Evolutionary conservation across 2,888 invertebrate species (phyloP).

Genomic region (Scaptomyza polygonia): DNA sequence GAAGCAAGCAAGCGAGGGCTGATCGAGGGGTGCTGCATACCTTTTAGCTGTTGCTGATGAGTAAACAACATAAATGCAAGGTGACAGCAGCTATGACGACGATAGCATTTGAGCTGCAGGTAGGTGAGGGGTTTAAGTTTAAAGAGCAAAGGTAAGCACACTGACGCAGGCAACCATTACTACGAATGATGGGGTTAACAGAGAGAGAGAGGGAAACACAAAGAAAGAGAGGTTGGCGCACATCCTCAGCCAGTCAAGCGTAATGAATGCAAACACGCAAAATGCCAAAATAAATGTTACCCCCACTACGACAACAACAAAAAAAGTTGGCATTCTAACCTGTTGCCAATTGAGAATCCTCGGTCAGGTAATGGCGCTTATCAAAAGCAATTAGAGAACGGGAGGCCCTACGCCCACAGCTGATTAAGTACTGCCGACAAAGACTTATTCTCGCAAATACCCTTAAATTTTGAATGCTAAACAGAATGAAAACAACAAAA

Average conservation of each 20-base stretch:
- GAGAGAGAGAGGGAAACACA: neutral
- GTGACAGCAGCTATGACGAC: constrained; percentile 66
- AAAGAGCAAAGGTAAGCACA: constrained; percentile 21
- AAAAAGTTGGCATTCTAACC: constrained; percentile 39
- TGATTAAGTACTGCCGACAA: neutral
- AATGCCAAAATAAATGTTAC: constrained; percentile 48
- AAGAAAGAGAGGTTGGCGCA: neutral
- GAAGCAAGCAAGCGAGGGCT: neutral
- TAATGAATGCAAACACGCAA: constrained; percentile 56
- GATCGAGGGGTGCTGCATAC: constrained; percentile 29
- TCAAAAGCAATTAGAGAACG: constrained; percentile 66
- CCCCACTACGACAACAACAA: constrained; percentile 1
- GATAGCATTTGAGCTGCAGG: constrained; percentile 47
- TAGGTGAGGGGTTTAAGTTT: constrained; percentile 30
- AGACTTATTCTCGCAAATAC: constrained; percentile 10
- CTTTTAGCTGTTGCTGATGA: constrained; percentile 54
- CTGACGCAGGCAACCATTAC: constrained; percentile 26
- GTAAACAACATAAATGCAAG: constrained; percentile 73
- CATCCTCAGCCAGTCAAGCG: constrained; percentile 41
- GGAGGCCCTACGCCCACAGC: constrained; percentile 24
- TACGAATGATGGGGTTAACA: constrained; percentile 14
- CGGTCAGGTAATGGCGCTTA: constrained; percentile 29
- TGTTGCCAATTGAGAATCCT: constrained; percentile 61
- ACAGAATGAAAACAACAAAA: neutral
- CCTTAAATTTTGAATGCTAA: constrained; percentile 6